Base-by-base conservation (phyloP, 2,888 invertebrate species). In the Ypsolopha sequella region DNA sequence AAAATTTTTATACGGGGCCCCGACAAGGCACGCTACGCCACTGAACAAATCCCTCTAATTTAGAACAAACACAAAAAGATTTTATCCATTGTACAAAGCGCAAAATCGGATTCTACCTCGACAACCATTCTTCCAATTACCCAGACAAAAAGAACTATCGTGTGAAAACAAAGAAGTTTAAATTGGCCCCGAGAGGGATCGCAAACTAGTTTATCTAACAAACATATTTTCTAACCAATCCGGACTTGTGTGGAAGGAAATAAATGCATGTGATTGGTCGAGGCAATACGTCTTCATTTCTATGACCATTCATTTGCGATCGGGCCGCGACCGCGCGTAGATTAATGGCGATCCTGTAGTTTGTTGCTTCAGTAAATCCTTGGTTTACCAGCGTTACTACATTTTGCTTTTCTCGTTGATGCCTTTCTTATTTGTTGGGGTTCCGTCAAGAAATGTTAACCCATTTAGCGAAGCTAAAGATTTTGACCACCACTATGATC, bases 301-400 rank as follows among this genome's bases (percentile, higher is more conserved):
- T 75, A 72, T 74, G 73, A 72, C 74, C 76, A 76, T 77, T 75
- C 74, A 74, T 78, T 77, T 77, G 66, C 72, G 67, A 75, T 71
- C 68, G 70, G 64, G 62, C 66, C 64, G 57, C 56, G 51, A 39
- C 58, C 53, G 54, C 24, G 49, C 50, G 59, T 24, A 71, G 72
- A 78, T 78, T 74, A 75, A 80, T 80, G 70, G 66, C 65, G 59
- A 68, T 65, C 65, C 73, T 14, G 13, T 11, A 6, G 14, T 10
- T 33, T 45, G 24, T 14, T 43, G 13, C 8, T 14, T 9, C 4
- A 14, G 2, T 43, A 13, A 43, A 24, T 43, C 43, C 43, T 13
- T 43, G 24, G 13, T 43, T 43, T 43, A 6, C 43, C 24, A 43
- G 43, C 14, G 14, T 41, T 41, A 41, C 43, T 13, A 6, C 8